These are phyloP conservation scores for Calephelis perditalis DNA, from an alignment of 2,888 invertebrate species.

Conservation along the genomic window DNA sequence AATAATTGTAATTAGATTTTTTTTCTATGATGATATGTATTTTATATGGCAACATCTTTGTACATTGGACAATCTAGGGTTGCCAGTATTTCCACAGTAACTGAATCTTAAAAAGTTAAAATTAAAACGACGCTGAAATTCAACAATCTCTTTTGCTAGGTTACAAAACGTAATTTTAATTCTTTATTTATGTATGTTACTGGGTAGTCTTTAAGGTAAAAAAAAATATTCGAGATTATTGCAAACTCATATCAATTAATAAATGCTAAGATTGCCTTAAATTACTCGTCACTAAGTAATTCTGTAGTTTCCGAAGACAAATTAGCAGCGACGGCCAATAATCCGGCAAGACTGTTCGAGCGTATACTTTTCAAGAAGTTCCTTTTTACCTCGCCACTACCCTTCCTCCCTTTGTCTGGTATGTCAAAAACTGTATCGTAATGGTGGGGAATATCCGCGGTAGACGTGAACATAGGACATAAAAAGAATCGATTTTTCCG, in stretches of 20 bases:
- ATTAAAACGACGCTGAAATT: background rate
- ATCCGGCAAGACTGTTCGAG: constrained; percentile 55
- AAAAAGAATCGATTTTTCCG: constrained; percentile 59
- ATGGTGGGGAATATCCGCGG: constrained; percentile 62
- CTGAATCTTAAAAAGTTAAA: constrained; percentile 7
- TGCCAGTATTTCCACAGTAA: constrained; percentile 21
- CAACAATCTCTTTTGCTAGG: background rate
- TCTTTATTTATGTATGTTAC: too few species aligned
- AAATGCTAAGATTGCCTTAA: constrained; percentile 13
- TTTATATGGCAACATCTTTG: constrained; percentile 58
- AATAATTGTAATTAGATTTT: background rate
- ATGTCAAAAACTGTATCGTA: constrained; percentile 67
- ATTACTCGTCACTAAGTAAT: constrained; percentile 53
- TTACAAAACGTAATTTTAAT: too few species aligned
- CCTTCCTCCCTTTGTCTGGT: constrained; percentile 40
- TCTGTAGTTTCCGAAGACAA: constrained; percentile 53
- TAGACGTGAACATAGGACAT: constrained; percentile 76
- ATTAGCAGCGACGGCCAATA: constrained; percentile 45
- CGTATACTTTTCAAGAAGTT: constrained; percentile 53
- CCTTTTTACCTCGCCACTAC: constrained; percentile 45
- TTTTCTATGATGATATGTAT: constrained; percentile 59
- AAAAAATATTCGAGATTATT: too few species aligned
- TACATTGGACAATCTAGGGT: constrained; percentile 14
- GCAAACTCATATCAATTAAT: too few species aligned
- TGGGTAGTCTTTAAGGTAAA: too few species aligned